Percentiles rank a stretch among this genome's conserved stretches.
phyloP scores from a whole-genome alignment of 2,797 vertebrate species.

The Heliangelus exortis region DNA sequence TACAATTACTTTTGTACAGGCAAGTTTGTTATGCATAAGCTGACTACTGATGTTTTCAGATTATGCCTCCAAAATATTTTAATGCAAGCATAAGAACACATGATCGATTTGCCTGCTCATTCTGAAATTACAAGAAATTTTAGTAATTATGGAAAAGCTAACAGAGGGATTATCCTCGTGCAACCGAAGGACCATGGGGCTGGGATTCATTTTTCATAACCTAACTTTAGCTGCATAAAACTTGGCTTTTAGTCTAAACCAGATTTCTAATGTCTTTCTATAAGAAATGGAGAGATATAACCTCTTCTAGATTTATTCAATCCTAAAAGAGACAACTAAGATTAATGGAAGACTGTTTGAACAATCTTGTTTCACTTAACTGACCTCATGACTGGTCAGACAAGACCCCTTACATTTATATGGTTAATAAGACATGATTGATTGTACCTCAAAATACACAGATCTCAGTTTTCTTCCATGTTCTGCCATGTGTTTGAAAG shows the following conservation, averaged over 20 bases:
- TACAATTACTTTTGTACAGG: neutral
- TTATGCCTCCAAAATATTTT: neutral
- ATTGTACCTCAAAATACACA: conserved; percentile 38
- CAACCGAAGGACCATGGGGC: neutral
- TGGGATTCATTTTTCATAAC: neutral
- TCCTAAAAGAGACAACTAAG: neutral
- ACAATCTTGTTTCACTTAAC: conserved; percentile 5
- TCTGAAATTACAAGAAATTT: neutral
- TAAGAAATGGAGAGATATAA: neutral
- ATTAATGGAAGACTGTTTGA: conserved; percentile 4
- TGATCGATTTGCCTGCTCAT: neutral
- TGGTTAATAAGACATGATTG: conserved; percentile 21
- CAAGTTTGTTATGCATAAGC: neutral
- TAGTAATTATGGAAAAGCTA: neutral
- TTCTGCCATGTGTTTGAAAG: conserved; percentile 22
- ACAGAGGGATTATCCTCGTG: neutral
- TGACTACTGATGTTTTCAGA: neutral
- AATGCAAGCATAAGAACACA: neutral
- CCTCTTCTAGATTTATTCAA: neutral
- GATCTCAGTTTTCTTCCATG: conserved; percentile 15
- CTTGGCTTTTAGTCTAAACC: neutral
- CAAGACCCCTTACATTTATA: conserved; percentile 7
- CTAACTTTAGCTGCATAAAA: neutral
- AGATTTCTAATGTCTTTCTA: neutral
- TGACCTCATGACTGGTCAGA: neutral